Evolutionary conservation across 2,888 invertebrate species (phyloP).

Genomic region (Tetropium fuscum): DNA sequence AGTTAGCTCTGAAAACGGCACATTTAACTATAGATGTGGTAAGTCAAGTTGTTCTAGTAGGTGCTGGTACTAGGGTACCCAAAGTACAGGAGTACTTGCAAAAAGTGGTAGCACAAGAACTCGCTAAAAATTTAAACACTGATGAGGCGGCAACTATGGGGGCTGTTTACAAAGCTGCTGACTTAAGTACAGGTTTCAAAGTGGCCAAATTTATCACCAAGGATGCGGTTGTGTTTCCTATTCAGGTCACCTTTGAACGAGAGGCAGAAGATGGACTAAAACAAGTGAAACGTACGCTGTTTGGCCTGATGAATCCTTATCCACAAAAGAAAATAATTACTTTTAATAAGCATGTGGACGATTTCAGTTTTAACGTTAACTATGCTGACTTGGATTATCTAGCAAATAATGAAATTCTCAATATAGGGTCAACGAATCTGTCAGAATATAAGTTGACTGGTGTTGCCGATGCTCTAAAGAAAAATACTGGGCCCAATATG

Average conservation of each 20-base stretch:
- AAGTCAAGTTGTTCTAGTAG: constrained; percentile 86
- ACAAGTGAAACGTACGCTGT: constrained; percentile 87
- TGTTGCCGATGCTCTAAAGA: constrained; percentile 81
- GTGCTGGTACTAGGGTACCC: constrained; percentile 89
- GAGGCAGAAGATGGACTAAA: constrained; percentile 68
- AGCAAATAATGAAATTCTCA: constrained; percentile 72
- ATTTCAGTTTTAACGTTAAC: constrained; percentile 92
- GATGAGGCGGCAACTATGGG: constrained; percentile 98
- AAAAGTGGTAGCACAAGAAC: constrained; percentile 77
- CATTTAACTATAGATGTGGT: constrained; percentile 79
- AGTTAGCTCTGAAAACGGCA: constrained; percentile 84
- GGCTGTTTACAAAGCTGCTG: constrained; percentile 97
- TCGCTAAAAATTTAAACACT: constrained; percentile 95
- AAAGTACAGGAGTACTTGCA: constrained; percentile 83
- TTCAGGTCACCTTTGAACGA: constrained; percentile 83
- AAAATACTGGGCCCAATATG: constrained; percentile 78
- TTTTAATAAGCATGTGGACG: constrained; percentile 93
- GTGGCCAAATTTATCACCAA: constrained; percentile 95
- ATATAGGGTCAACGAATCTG: constrained; percentile 80
- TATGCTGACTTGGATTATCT: constrained; percentile 90
- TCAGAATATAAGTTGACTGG: constrained; percentile 79
- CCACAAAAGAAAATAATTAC: constrained; percentile 99
- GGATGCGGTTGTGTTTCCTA: constrained; percentile 92
- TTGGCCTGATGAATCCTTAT: constrained; percentile 92
- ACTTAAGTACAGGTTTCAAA: constrained; percentile 95